Percentiles rank a stretch among this genome's conserved stretches.
Evolutionary conservation across 2,888 invertebrate species (phyloP).

Genomic region (Dendrolimus houi): DNA sequence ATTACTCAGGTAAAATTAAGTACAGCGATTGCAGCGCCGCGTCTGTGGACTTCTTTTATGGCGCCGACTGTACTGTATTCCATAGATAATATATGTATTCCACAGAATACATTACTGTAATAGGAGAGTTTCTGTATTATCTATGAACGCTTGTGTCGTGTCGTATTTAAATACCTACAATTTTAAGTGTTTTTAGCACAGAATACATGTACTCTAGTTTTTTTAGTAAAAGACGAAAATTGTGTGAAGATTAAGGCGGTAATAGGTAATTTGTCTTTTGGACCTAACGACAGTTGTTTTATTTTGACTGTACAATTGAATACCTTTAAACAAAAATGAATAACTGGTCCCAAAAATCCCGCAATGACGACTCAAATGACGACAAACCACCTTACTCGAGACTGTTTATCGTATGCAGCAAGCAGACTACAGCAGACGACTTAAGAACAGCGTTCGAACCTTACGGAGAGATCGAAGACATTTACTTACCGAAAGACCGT

Average conservation of each 20-base stretch:
- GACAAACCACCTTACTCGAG: constrained; percentile 91
- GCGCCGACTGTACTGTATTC: too few relatives aligned
- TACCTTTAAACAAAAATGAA: constrained; percentile 4
- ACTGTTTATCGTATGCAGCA: constrained; percentile 92
- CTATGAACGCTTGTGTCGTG: too few relatives aligned
- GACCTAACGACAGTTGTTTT: background rate
- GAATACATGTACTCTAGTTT: too few relatives aligned
- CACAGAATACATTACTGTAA: too few relatives aligned
- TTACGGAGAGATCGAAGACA: constrained; percentile 90
- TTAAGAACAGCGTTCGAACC: constrained; percentile 85
- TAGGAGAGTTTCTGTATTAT: too few relatives aligned
- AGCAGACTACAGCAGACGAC: constrained; percentile 81
- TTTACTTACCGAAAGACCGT: constrained; percentile 92
- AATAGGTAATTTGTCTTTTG: background rate
- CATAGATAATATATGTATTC: too few relatives aligned
- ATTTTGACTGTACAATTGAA: constrained; percentile 3
- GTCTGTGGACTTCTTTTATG: too few relatives aligned
- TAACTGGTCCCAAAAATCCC: constrained; percentile 4
- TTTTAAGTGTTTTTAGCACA: too few relatives aligned
- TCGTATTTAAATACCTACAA: too few relatives aligned
- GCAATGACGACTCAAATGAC: constrained; percentile 29
- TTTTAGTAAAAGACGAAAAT: too few relatives aligned
- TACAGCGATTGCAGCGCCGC: too few relatives aligned
- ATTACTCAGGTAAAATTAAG: too few relatives aligned
- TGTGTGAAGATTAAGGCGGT: background rate